Conservation (phyloP, 1,140 invertebrate species). For the Lepidostoma basale region DNA sequence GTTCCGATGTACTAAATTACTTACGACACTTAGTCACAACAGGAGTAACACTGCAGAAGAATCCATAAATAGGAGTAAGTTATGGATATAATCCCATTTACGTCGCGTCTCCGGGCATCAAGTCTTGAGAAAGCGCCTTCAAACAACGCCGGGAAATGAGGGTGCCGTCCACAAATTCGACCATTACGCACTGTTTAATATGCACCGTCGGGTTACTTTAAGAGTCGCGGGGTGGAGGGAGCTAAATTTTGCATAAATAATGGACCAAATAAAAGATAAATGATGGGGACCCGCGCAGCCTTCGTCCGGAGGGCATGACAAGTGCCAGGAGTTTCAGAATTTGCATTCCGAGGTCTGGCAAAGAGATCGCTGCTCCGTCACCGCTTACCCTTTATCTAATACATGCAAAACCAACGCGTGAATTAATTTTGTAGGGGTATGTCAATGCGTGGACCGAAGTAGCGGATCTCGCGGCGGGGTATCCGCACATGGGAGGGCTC, state of each 20-base stretch:
- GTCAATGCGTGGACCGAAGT: background rate
- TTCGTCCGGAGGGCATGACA: slow-evolving; percentile 13
- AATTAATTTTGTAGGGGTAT: slow-evolving; percentile 1
- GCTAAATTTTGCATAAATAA: slow-evolving; percentile 45
- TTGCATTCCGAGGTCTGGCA: slow-evolving; percentile 19
- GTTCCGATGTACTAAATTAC: too few species aligned
- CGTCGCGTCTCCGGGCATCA: background rate
- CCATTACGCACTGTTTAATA: slow-evolving; percentile 45
- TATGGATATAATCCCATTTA: background rate
- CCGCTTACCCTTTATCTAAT: background rate
- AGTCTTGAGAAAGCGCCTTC: background rate
- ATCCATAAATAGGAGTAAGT: too few species aligned
- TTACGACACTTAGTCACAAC: too few species aligned
- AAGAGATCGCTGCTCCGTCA: background rate
- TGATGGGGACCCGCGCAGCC: slow-evolving; percentile 33
- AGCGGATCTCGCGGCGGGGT: background rate
- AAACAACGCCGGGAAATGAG: background rate
- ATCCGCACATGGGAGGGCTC: background rate
- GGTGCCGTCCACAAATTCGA: slow-evolving; percentile 29
- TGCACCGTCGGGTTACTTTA: slow-evolving; percentile 40
- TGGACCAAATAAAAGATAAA: slow-evolving; percentile 46
- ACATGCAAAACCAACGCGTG: slow-evolving; percentile 10
- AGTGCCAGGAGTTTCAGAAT: slow-evolving; percentile 22
- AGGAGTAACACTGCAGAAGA: too few species aligned
- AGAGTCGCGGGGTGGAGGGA: slow-evolving; percentile 27